Evolutionary conservation across 2,113 vertebrate species (phyloP).

Genomic region (Trogon surrucura): DNA sequence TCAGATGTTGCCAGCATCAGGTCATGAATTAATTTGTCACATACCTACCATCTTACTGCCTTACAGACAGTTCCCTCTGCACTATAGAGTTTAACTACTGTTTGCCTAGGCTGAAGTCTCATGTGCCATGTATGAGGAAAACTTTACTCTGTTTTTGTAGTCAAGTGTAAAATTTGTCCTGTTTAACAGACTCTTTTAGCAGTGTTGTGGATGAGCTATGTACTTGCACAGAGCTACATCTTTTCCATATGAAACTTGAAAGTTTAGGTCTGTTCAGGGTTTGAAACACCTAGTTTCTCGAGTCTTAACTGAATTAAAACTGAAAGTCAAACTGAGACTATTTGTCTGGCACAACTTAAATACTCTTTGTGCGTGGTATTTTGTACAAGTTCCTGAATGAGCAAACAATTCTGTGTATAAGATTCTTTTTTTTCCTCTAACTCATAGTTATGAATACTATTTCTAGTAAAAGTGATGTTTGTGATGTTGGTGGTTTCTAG

Average conservation of each 20-base stretch:
- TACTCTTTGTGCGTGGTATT: background rate
- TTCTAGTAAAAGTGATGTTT: background rate
- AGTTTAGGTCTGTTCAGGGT: background rate
- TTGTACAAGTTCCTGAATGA: background rate
- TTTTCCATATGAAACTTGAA: background rate
- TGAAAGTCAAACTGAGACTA: background rate
- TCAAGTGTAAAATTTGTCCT: background rate
- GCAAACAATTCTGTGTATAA: background rate
- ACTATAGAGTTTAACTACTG: accelerated
- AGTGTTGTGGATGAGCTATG: background rate
- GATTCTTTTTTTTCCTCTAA: no score
- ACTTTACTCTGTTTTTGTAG: background rate
- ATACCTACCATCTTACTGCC: background rate
- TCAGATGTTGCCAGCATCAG: background rate
- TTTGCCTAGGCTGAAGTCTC: background rate
- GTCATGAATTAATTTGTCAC: background rate
- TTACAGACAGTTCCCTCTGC: background rate
- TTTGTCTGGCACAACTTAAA: background rate
- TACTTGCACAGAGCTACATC: background rate
- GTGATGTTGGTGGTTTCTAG: background rate
- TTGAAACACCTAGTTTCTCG: background rate
- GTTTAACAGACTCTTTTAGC: background rate
- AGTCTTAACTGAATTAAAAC: background rate
- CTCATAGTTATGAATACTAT: background rate
- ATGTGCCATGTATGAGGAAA: accelerated